Evolutionary conservation across 2,888 invertebrate species (phyloP).

Genomic region (Phlogophora meticulosa): DNA sequence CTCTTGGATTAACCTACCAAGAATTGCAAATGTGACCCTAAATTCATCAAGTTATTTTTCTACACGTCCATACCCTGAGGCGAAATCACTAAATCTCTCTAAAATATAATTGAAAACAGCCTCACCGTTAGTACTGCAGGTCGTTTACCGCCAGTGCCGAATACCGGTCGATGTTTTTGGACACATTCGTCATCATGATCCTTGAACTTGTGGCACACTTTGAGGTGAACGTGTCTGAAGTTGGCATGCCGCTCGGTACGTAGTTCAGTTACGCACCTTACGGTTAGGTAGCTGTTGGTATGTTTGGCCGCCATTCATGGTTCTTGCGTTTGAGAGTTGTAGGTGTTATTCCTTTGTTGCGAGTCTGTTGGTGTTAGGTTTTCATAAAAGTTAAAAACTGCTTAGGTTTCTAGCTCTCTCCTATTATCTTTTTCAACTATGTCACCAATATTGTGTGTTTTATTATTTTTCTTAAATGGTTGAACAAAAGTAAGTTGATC

Average conservation of each 20-base stretch:
- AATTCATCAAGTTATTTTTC: not conserved
- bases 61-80: not conserved
- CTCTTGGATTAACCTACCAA: not conserved
- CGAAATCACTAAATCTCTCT: conserved; percentile 2
- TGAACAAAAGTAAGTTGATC: not conserved
- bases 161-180: conserved; percentile 67
- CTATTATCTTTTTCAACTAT: not conserved
- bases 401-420: not conserved
- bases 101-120: conserved; percentile 29
- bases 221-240: conserved; percentile 64
- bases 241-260: conserved; percentile 32
- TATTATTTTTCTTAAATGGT: not conserved
- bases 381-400: not conserved
- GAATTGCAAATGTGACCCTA: not conserved
- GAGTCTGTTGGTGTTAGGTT: conserved; percentile 2
- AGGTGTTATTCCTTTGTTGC: conserved; percentile 1
- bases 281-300: conserved; percentile 21
- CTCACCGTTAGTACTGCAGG: conserved; percentile 45
- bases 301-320: conserved; percentile 42
- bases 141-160: conserved; percentile 63
- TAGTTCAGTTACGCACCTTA: conserved; percentile 43
- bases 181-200: conserved; percentile 69
- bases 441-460: not conserved
- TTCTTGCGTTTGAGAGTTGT: conserved; percentile 7
- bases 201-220: conserved; percentile 77